Conservation (phyloP, 2,113 vertebrate genomes). For the Mirounga angustirostris region DNA sequence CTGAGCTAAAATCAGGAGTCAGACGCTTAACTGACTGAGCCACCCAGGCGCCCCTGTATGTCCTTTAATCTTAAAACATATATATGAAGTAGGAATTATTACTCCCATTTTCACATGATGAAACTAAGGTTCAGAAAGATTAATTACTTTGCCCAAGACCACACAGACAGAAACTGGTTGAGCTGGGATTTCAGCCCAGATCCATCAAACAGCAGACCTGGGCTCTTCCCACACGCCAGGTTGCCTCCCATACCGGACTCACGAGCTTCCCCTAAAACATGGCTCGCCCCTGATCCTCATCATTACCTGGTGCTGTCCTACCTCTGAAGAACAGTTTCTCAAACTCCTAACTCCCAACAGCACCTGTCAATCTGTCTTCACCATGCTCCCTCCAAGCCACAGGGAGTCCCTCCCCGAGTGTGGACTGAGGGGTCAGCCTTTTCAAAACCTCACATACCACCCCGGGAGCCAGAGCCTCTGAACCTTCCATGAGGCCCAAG, state of each 20-base stretch:
- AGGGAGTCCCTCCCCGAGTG: neutral
- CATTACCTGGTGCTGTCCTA: neutral
- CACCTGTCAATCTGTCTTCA: neutral
- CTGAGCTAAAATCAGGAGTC: neutral
- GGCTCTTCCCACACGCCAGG: neutral
- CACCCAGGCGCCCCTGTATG: neutral
- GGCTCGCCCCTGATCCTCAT: neutral
- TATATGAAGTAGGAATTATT: neutral
- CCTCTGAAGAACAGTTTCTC: neutral
- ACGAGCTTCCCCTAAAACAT: neutral
- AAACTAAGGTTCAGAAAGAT: neutral
- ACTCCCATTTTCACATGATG: neutral
- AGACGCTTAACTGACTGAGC: neutral
- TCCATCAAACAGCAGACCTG: neutral
- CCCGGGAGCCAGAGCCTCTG: neutral
- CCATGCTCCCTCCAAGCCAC: neutral
- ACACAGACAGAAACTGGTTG: neutral
- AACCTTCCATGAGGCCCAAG: neutral
- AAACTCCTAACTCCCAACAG: neutral
- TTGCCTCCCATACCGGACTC: neutral
- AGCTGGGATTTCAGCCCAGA: neutral
- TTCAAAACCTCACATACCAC: neutral
- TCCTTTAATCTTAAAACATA: neutral
- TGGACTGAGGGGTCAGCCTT: neutral
- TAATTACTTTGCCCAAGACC: neutral